Conservation (phyloP, 2,113 vertebrate species). For the Ameiurus melas region DNA sequence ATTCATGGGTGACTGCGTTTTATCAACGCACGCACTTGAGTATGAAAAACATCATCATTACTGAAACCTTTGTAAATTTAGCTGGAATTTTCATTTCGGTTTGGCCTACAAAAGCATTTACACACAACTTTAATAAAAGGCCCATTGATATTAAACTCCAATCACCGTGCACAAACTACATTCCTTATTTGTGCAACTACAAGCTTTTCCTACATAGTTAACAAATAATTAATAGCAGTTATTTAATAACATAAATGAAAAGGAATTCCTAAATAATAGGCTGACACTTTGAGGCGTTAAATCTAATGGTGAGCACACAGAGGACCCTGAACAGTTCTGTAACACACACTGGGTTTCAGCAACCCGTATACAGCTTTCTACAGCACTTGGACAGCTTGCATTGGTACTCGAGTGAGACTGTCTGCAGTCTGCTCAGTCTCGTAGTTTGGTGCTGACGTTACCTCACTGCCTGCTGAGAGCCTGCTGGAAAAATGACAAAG, state of each 20-base stretch:
- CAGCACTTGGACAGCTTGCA: conserved; percentile 60
- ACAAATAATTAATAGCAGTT: neutral
- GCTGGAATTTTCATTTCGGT: neutral
- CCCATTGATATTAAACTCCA: neutral
- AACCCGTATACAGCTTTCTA: conserved; percentile 54
- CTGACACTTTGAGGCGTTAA: neutral
- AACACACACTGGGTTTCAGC: neutral
- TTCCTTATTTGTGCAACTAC: too few relatives aligned
- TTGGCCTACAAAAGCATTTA: neutral
- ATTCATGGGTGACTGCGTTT: neutral
- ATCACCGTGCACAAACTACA: neutral
- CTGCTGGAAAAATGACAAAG: conserved; percentile 66
- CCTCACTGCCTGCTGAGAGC: conserved; percentile 60
- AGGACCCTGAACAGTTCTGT: neutral
- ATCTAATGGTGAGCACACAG: neutral
- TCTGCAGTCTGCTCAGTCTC: conserved; percentile 52
- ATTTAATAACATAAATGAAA: neutral
- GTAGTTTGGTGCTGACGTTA: conserved; percentile 51
- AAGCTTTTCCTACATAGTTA: neutral
- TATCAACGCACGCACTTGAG: neutral
- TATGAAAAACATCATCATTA: neutral
- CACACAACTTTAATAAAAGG: neutral
- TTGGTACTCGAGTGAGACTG: conserved; percentile 58
- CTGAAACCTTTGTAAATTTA: neutral
- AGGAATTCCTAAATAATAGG: neutral